Conservation (phyloP, 2,888 invertebrate genomes). For the Hyposoter dolosus region DNA sequence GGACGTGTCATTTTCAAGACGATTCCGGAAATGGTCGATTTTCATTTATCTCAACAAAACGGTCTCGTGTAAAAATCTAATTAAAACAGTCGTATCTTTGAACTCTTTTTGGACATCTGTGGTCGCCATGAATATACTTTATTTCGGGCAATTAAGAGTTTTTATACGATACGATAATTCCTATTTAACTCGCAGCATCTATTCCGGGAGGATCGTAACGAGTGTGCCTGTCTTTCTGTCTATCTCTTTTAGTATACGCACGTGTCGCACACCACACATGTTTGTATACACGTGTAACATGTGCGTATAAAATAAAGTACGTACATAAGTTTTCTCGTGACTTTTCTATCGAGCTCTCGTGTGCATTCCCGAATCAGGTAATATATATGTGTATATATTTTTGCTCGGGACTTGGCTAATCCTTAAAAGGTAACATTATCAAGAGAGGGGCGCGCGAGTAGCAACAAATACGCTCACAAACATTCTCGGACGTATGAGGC, state of each 20-base stretch:
- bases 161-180: constrained; percentile 51
- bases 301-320: neutral
- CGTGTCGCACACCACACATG: neutral
- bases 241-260: constrained; percentile 22
- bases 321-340: constrained; percentile 16
- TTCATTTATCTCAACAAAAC: neutral
- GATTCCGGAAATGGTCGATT: constrained; percentile 6
- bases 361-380: constrained; percentile 46
- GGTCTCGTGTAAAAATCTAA: constrained; percentile 2
- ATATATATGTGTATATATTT: constrained; percentile 25
- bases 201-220: constrained; percentile 60
- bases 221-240: constrained; percentile 61
- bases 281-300: neutral
- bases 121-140: neutral
- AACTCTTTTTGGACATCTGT: neutral
- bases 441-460: constrained; percentile 40
- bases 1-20: neutral
- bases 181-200: constrained; percentile 65
- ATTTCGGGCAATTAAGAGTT: neutral
- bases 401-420: constrained; percentile 57
- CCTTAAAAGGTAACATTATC: constrained; percentile 70
- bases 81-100: neutral
- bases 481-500: constrained; percentile 33
- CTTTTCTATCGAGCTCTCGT: constrained; percentile 42
- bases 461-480: neutral